Percentiles rank a stretch among this genome's conserved stretches.
These are phyloP conservation scores for Parambassis ranga DNA, from an alignment of 2,797 vertebrate genomes.

Conservation along the genomic window DNA sequence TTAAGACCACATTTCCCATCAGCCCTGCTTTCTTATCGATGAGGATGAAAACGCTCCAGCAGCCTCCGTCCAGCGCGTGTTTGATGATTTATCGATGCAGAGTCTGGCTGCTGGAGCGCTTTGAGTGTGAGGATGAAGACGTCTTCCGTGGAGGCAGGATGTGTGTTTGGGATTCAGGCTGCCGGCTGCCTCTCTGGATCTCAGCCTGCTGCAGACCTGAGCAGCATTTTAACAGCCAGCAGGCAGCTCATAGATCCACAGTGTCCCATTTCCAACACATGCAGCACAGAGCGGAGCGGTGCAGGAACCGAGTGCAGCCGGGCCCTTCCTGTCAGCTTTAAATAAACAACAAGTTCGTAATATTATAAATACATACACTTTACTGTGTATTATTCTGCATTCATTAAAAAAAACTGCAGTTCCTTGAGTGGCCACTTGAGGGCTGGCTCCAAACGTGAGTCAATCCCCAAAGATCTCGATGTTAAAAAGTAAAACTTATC, in stretches of 20 bases:
- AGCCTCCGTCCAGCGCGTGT: neutral
- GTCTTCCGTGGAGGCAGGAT: conserved; percentile 1
- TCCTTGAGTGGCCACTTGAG: too few relatives aligned
- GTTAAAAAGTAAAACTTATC: too few relatives aligned
- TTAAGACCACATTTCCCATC: conserved; percentile 33
- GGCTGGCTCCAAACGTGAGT: too few relatives aligned
- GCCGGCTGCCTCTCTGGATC: conserved; percentile 30
- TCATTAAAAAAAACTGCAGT: too few relatives aligned
- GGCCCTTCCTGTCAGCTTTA: too few relatives aligned
- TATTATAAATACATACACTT: too few relatives aligned
- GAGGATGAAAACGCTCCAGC: neutral
- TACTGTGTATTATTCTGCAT: too few relatives aligned
- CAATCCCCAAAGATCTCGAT: too few relatives aligned
- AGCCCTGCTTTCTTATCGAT: neutral
- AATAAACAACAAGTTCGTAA: too few relatives aligned
- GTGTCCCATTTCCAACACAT: conserved; percentile 13
- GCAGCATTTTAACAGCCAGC: conserved; percentile 52
- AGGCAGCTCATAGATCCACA: conserved; percentile 31
- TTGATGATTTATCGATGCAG: neutral
- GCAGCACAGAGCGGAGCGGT: neutral
- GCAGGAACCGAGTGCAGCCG: neutral
- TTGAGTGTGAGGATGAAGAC: conserved; percentile 10
- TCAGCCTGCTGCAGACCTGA: conserved; percentile 61
- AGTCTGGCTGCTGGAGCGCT: neutral
- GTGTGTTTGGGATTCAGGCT: conserved; percentile 50